Conservation (phyloP, 1,140 invertebrate species). For the Epicauta chinensis region DNA sequence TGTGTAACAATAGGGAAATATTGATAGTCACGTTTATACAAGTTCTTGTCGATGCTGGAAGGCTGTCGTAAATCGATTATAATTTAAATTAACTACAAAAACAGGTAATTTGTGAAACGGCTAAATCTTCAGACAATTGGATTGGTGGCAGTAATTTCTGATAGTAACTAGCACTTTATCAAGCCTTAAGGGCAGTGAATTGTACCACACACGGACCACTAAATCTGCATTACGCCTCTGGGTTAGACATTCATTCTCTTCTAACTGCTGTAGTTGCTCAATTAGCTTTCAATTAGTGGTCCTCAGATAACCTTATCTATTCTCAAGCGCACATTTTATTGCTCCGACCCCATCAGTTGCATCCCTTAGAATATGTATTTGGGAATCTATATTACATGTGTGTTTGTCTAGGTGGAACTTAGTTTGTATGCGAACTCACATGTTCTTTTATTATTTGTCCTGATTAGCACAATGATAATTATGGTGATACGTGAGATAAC, state of each 20-base stretch:
- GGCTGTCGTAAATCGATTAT: constrained; percentile 32
- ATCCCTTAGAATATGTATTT: constrained; percentile 15
- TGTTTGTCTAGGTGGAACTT: constrained; percentile 10
- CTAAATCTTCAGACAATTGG: constrained; percentile 36
- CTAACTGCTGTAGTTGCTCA: constrained; percentile 37
- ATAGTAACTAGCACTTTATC: constrained; percentile 34
- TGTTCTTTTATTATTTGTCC: constrained; percentile 29
- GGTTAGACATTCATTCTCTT: constrained; percentile 27
- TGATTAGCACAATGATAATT: constrained; percentile 27
- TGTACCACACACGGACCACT: constrained; percentile 30
- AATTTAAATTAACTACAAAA: constrained; percentile 35
- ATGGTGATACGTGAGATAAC: constrained; percentile 28
- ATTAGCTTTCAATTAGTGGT: constrained; percentile 43
- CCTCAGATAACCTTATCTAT: constrained; percentile 38
- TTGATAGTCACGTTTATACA: constrained; percentile 15
- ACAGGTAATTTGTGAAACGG: constrained; percentile 38
- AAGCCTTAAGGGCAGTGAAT: constrained; percentile 27
- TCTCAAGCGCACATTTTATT: constrained; percentile 32
- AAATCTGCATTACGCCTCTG: constrained; percentile 38
- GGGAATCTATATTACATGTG: constrained; percentile 6
- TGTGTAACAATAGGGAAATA: constrained; percentile 2
- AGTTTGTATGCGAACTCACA: constrained; percentile 25
- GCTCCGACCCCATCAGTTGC: constrained; percentile 14
- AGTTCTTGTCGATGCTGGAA: constrained; percentile 20
- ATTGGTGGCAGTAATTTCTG: constrained; percentile 21